These are phyloP conservation scores for Euwallacea fornicatus DNA, from an alignment of 1,140 invertebrate genomes.

Conservation along the genomic window DNA sequence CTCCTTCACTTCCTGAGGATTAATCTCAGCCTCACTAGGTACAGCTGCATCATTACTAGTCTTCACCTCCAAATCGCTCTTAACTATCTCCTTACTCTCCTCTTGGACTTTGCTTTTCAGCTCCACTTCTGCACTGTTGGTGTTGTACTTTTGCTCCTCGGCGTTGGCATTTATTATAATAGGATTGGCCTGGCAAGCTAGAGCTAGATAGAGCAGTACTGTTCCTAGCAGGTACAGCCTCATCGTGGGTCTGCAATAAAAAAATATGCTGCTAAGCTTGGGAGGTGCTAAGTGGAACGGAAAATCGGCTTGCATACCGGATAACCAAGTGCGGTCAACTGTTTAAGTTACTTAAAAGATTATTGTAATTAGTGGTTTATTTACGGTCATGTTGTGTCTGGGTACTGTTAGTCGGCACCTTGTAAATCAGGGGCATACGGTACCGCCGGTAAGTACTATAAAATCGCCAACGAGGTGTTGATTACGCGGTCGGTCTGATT, in stretches of 20 bases:
- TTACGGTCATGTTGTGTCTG: conserved; percentile 15
- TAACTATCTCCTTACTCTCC: conserved; percentile 42
- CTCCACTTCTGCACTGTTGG: conserved; percentile 6
- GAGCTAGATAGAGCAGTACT: conserved; percentile 42
- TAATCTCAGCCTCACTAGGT: conserved; percentile 14
- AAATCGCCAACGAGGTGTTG: neutral
- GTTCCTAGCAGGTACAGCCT: conserved; percentile 43
- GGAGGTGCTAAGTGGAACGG: neutral
- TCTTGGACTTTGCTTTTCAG: conserved; percentile 42
- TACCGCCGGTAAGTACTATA: conserved; percentile 5
- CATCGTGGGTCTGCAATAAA: conserved; percentile 39
- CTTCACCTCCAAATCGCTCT: conserved; percentile 2
- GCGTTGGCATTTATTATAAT: conserved; percentile 39
- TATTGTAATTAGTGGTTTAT: conserved; percentile 23
- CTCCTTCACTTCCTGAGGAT: conserved; percentile 20
- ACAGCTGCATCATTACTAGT: conserved; percentile 10
- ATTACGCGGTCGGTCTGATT: too few species aligned
- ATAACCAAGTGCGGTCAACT: conserved; percentile 4
- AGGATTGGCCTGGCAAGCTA: conserved; percentile 44
- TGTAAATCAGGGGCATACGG: conserved; percentile 15
- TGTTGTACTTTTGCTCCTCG: conserved; percentile 17
- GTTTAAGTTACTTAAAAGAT: conserved; percentile 25
- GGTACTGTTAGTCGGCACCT: conserved; percentile 18
- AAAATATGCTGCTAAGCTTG: neutral
- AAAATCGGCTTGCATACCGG: conserved; percentile 2